A percentile compares a stretch with the other conserved stretches of the same genome.
These are phyloP conservation scores for Linhomoeus sp. DNA, from an alignment of 2,888 invertebrate species.

Conservation along the genomic window DNA sequence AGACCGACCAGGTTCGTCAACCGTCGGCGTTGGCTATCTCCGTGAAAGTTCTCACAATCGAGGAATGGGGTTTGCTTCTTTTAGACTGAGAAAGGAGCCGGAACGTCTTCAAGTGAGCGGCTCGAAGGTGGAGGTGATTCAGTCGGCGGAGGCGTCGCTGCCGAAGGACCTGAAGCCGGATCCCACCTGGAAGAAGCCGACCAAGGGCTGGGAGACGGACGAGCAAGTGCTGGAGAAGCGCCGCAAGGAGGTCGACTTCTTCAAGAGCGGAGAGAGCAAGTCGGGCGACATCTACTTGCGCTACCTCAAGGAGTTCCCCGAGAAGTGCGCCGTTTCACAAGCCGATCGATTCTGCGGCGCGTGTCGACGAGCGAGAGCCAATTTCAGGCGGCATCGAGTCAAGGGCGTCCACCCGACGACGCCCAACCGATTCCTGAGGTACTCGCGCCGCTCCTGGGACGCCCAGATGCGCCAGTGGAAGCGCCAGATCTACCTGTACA, in stretches of 20 bases:
- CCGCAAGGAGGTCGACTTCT: constrained; percentile 1
- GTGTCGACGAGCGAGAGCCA: too few relatives aligned
- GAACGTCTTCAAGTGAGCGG: too few relatives aligned
- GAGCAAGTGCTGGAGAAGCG: not conserved
- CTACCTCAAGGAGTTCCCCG: not conserved
- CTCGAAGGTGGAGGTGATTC: too few relatives aligned
- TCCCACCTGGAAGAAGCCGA: not conserved
- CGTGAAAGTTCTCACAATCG: too few relatives aligned
- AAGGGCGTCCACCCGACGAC: constrained; percentile 51
- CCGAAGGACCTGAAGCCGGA: not conserved
- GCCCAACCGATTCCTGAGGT: constrained; percentile 65
- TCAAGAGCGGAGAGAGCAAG: not conserved
- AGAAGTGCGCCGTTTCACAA: not conserved
- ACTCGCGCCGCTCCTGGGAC: constrained; percentile 81
- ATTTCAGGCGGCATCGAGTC: constrained; percentile 1
- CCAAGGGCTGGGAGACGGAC: constrained; percentile 1
- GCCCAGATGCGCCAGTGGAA: constrained; percentile 68
- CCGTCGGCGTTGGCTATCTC: too few relatives aligned
- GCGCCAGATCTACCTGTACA: constrained; percentile 52
- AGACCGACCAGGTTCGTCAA: too few relatives aligned
- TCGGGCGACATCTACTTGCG: not conserved
- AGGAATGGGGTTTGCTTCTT: too few relatives aligned
- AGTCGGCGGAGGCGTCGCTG: too few relatives aligned
- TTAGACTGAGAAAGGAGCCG: too few relatives aligned
- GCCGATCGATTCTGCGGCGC: not conserved